Conservation (phyloP, 2,797 vertebrate species). For the Sebastes kiyomatsui region DNA sequence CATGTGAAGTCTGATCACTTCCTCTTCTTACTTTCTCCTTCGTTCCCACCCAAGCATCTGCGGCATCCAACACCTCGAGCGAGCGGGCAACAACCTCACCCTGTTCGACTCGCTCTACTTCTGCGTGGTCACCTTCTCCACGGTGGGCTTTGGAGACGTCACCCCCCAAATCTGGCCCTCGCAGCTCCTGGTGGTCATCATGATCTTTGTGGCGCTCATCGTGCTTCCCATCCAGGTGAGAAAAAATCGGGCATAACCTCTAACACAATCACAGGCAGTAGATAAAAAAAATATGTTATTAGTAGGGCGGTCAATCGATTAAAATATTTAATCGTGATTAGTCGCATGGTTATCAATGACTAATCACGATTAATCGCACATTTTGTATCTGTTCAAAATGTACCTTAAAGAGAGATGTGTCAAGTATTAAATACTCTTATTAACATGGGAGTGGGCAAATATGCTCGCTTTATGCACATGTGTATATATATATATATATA, state of each 20-base stretch:
- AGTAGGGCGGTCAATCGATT: too few relatives aligned
- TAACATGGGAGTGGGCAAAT: too few relatives aligned
- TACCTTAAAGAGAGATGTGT: too few relatives aligned
- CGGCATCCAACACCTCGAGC: conserved; percentile 87
- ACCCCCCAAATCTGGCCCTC: conserved; percentile 90
- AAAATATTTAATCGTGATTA: too few relatives aligned
- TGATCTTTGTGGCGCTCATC: conserved; percentile 89
- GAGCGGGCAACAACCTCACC: conserved; percentile 88
- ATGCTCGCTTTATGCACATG: too few relatives aligned
- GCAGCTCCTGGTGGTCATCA: conserved; percentile 88
- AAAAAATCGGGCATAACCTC: background rate
- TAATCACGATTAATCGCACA: too few relatives aligned
- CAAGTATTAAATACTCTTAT: too few relatives aligned
- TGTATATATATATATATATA: too few relatives aligned
- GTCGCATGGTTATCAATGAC: too few relatives aligned
- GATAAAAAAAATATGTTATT: background rate
- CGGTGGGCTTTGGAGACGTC: conserved; percentile 88
- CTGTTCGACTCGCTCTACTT: conserved; percentile 90
- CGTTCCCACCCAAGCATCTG: conserved; percentile 79
- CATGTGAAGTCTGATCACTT: conserved; percentile 6
- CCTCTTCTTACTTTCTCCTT: background rate
- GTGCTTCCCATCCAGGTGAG: conserved; percentile 88
- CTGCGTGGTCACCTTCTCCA: conserved; percentile 90
- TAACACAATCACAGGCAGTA: background rate
- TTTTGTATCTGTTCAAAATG: too few relatives aligned